Conservation (phyloP, 2,113 vertebrate genomes). For the Aptenodytes patagonicus region DNA sequence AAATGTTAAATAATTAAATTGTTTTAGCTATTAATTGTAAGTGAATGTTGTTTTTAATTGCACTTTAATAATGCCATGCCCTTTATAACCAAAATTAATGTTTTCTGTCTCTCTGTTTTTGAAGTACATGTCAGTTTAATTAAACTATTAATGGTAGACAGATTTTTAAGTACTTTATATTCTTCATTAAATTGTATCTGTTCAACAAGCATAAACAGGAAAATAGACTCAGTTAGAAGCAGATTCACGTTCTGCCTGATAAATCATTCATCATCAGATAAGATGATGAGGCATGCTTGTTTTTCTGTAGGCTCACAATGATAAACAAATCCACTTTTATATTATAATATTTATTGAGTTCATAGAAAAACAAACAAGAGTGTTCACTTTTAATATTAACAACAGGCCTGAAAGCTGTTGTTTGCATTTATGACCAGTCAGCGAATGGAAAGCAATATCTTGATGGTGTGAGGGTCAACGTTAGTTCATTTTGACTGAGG, state of each 20-base stretch:
- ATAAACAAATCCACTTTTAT: constrained; percentile 65
- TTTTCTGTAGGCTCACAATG: constrained; percentile 43
- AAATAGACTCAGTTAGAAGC: constrained; percentile 64
- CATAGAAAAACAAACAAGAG: constrained; percentile 59
- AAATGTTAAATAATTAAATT: constrained; percentile 75
- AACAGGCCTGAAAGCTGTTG: not conserved
- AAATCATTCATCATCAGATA: constrained; percentile 70
- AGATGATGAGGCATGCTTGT: constrained; percentile 47
- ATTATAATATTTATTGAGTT: constrained; percentile 54
- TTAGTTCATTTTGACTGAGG: not conserved
- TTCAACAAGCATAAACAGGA: constrained; percentile 75
- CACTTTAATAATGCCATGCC: constrained; percentile 82
- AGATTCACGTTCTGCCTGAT: constrained; percentile 67
- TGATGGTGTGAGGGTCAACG: not conserved
- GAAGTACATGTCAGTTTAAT: constrained; percentile 81
- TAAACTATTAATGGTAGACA: constrained; percentile 81
- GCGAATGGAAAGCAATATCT: not conserved
- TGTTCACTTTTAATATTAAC: constrained; percentile 19
- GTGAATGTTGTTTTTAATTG: constrained; percentile 79
- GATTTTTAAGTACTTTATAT: constrained; percentile 78
- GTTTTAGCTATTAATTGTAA: constrained; percentile 75
- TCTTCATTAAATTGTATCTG: constrained; percentile 78
- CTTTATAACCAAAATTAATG: constrained; percentile 82
- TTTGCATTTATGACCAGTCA: constrained; percentile 15
- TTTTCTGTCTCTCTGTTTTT: constrained; percentile 77